Evolutionary conservation across 2,113 vertebrate species (phyloP), one percentile per base, ranked within the genome.

Genomic region (Pangasianodon gigas): DNA sequence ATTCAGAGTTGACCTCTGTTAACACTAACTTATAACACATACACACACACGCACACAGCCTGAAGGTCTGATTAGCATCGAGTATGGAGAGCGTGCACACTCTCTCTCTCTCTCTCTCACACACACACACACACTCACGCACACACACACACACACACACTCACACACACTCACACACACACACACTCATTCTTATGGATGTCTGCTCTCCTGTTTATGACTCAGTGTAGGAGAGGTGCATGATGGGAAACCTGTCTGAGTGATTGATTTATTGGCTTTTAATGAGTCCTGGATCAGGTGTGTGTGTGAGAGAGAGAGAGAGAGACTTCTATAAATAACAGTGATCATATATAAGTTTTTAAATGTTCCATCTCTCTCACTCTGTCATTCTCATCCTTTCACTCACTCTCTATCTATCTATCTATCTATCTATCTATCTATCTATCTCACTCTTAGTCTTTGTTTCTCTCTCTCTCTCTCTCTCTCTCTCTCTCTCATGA

Each of bases 31-130:
- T 84, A 58, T 41, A 14, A 84, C 21, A 88, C 58, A 88, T 6
- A 65, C 21, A 75, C n/a, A 84, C 37, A 87, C 67, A 88, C 21
- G 77, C 21, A 84, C 37, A 87, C 77, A 88, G 46, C 86, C 80
- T 56, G 81, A 44, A 87, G 52, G 86, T 58, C 56, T 67, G 77
- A 91, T 91, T 88, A 90, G 67, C 83, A 88, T 88, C 81, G 6
- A 48, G 24, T 46, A 84, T 48, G 58, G 26, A 46, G 24, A 29
- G 29, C 0, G 5, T 44, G 19, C 24, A 2, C 29, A 26, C 26
- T 69, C 58, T 51, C 62, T 46, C 41, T 51, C 6, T n/a, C 26
- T 54, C 48, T 24, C 48, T 56, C 24, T 8, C n/a, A n/a, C n/a
- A n/a, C n/a, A n/a, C n/a, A n/a, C n/a, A n/a, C n/a, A n/a, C n/a